phyloP scores from a whole-genome alignment of 2,888 invertebrate species.

The Penaeus monodon region DNA sequence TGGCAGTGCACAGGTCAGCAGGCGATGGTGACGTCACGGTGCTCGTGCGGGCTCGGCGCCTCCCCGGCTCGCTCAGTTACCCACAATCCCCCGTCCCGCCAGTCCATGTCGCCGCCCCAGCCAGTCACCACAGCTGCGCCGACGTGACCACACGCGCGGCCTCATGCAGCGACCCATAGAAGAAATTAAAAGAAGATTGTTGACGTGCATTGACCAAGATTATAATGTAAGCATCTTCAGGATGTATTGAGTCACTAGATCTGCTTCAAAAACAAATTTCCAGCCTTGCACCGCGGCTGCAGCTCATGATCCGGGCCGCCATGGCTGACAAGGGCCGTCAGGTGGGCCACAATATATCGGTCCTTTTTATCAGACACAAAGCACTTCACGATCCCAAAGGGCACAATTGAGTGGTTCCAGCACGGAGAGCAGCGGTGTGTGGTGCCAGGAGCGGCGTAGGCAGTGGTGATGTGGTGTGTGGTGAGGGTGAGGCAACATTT shows the following conservation, averaged over 20 bases:
- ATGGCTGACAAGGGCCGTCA: slow-evolving; percentile 63
- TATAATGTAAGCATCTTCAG: slow-evolving; percentile 64
- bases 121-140: slow-evolving; percentile 66
- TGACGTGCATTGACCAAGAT: slow-evolving; percentile 64
- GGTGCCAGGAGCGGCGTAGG: slow-evolving; percentile 46
- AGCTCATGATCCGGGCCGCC: slow-evolving; percentile 49
- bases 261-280: slow-evolving; percentile 18
- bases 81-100: slow-evolving; percentile 66
- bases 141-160: slow-evolving; percentile 65
- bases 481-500: slow-evolving; percentile 60
- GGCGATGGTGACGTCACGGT: slow-evolving; percentile 59
- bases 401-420: slow-evolving; percentile 54
- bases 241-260: slow-evolving; percentile 46
- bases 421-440: slow-evolving; percentile 56
- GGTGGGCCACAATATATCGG: slow-evolving; percentile 55
- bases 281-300: slow-evolving; percentile 40
- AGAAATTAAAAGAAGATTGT: slow-evolving; percentile 64
- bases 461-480: slow-evolving; percentile 55
- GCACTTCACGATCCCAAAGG: slow-evolving; percentile 38
- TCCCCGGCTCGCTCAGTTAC: slow-evolving; percentile 65
- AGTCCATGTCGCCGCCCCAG: slow-evolving; percentile 66
- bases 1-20: slow-evolving; percentile 47
- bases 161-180: slow-evolving; percentile 65
- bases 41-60: slow-evolving; percentile 62
- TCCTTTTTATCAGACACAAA: slow-evolving; percentile 35